Percentiles rank a stretch among this genome's conserved stretches.
phyloP scores from a whole-genome alignment of 1,140 invertebrate species.

The Colletes gigas region DNA sequence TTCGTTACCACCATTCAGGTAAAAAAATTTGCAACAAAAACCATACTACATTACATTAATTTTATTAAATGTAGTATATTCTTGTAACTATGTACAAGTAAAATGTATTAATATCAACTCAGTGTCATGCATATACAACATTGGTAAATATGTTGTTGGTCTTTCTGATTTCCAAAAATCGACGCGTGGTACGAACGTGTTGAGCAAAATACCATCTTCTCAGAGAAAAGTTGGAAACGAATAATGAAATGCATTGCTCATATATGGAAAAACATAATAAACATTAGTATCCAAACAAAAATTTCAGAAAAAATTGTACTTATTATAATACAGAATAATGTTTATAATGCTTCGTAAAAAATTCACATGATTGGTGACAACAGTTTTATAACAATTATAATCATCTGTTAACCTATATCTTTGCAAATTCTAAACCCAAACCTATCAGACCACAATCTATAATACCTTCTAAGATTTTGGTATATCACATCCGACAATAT shows the following conservation, averaged over 20 bases:
- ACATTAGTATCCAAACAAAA: constrained; percentile 6
- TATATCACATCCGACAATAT: constrained; percentile 49
- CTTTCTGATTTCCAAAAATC: too few relatives aligned
- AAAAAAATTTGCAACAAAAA: too few relatives aligned
- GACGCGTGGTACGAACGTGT: too few relatives aligned
- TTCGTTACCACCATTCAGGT: too few relatives aligned
- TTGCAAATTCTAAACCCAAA: constrained; percentile 37
- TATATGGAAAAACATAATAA: constrained; percentile 6
- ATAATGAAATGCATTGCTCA: background rate
- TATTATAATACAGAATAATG: constrained; percentile 33
- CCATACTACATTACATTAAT: too few relatives aligned
- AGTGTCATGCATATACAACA: too few relatives aligned
- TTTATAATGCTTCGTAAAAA: constrained; percentile 57
- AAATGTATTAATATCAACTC: too few relatives aligned
- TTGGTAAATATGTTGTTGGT: too few relatives aligned
- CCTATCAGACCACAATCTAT: constrained; percentile 31
- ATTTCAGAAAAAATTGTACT: background rate
- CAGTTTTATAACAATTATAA: constrained; percentile 26
- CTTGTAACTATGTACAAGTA: too few relatives aligned
- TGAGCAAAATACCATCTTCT: background rate
- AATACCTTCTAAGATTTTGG: constrained; percentile 38
- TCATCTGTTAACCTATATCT: constrained; percentile 25
- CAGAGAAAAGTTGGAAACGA: background rate
- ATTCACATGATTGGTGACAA: constrained; percentile 30
- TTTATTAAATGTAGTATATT: too few relatives aligned